Conservation (phyloP, 2,888 invertebrate genomes). For the Agriopis aurantiaria region DNA sequence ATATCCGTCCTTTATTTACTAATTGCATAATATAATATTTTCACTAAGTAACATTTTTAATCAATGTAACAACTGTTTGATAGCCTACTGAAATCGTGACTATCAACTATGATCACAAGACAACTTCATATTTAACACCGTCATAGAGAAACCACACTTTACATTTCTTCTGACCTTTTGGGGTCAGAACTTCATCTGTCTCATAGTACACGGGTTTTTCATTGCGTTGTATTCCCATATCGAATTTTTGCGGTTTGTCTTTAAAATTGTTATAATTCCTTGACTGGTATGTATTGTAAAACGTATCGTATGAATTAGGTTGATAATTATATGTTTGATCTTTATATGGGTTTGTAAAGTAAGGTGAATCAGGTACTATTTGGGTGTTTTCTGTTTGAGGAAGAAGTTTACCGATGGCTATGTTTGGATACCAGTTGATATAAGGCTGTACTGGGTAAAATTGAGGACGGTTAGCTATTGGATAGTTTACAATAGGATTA, state of each 20-base stretch:
- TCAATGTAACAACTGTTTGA: too few relatives aligned
- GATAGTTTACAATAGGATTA: slow-evolving; percentile 21
- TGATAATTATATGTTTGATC: slow-evolving; percentile 13
- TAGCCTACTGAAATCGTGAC: too few relatives aligned
- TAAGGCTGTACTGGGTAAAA: slow-evolving; percentile 24
- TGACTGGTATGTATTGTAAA: slow-evolving; percentile 31
- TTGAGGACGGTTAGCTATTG: slow-evolving; percentile 17
- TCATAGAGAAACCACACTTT: slow-evolving; percentile 72
- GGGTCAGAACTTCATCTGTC: slow-evolving; percentile 54
- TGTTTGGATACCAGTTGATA: slow-evolving; percentile 40
- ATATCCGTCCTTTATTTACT: too few relatives aligned
- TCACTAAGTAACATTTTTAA: too few relatives aligned
- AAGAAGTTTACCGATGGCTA: slow-evolving; percentile 35
- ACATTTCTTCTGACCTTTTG: slow-evolving; percentile 62
- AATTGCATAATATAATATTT: too few relatives aligned
- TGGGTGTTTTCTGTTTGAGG: slow-evolving; percentile 26
- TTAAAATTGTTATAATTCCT: slow-evolving; percentile 34
- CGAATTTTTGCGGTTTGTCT: slow-evolving; percentile 40
- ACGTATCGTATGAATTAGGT: slow-evolving; percentile 16
- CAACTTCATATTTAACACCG: slow-evolving; percentile 71
- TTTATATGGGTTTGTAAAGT: slow-evolving; percentile 17
- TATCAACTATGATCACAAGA: slow-evolving; percentile 47
- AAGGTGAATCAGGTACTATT: background rate
- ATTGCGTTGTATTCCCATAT: slow-evolving; percentile 37
- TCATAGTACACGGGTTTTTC: slow-evolving; percentile 58